Base-by-base conservation (phyloP, 1,140 invertebrate species). In the Teleogryllus occipitalis region DNA sequence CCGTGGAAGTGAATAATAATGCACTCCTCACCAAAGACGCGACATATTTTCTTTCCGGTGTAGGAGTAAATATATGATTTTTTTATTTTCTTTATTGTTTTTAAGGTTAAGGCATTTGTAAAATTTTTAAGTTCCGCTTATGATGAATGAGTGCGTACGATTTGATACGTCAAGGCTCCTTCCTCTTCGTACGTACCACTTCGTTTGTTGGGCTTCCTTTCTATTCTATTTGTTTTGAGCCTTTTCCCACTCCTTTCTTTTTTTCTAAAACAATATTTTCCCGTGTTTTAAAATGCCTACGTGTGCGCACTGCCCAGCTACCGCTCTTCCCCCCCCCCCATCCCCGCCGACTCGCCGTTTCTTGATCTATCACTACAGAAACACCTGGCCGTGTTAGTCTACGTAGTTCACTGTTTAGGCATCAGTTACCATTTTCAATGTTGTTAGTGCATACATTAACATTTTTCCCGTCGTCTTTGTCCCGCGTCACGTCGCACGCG, bases 381-480 rank as follows among this genome's bases (percentile, higher is more conserved):
- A 65, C 54, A 65, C 54, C 49, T 65, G 54, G 18, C 54, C 54
- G 54, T 65, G 54, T 65, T 65, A 65, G 54, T 65, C 54, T 65
- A 65, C 54, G 54, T 65, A 65, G 54, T 65, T 65, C 54, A 65
- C 54, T 65, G 54, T 65, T 65, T 65, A 65, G 54, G 54, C 54
- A 65, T 65, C 54, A 65, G 54, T 65, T 65, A 65, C 54, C 54
- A 65, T 65, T 65, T 65, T 65, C 54, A 65, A 65, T 65, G 54
- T 65, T 2, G 49, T 54, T 65, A 65, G 54, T 65, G 54, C 54
- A 65, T 65, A 65, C 54, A 65, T 65, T 65, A 65, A 65, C 54
- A 65, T 65, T 65, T 65, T 65, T 65, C 10, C 54, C 54, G 54
- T 7, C 7, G 2, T 65, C 54, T 65, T 54, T 65, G 10, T 65